A percentile compares a stretch with the other conserved stretches of the same genome.
phyloP scores from a whole-genome alignment of 2,113 vertebrate genomes.

The Ranitomeya variabilis region DNA sequence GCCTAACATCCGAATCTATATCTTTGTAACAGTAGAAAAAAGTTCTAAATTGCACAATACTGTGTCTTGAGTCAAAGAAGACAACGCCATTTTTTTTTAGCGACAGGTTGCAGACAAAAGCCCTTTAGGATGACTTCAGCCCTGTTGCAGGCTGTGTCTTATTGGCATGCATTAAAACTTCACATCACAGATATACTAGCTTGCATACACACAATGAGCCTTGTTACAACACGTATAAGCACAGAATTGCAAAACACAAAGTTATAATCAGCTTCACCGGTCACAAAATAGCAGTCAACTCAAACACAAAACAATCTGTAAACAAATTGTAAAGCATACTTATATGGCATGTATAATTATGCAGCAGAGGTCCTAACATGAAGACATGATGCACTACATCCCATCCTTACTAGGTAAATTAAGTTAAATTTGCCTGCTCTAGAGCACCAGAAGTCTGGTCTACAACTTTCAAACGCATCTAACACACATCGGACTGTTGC shows the following conservation, averaged over 20 bases:
- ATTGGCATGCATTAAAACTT: background rate
- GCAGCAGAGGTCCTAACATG: background rate
- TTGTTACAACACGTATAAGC: background rate
- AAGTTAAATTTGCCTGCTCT: background rate
- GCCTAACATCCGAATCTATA: too few species aligned
- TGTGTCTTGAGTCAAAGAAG: background rate
- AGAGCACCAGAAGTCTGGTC: background rate
- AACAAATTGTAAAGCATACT: background rate
- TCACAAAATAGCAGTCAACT: background rate
- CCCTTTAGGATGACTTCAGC: background rate
- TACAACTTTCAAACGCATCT: background rate
- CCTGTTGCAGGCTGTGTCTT: background rate
- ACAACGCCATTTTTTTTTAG: background rate
- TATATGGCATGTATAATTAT: background rate
- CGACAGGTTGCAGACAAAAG: background rate
- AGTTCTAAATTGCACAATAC: too few species aligned
- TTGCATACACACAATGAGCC: background rate
- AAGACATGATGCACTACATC: background rate
- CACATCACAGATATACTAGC: background rate
- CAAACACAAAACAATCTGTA: background rate
- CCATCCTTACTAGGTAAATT: too few species aligned
- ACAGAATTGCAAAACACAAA: background rate
- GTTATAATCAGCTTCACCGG: background rate
- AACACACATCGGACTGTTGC: background rate
- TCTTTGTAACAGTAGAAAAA: too few species aligned